A percentile compares a stretch with the other conserved stretches of the same genome.
Conservation (phyloP, 37 sponge, comb jelly and placozoan genomes). For the Dysidea cf. avara region DNA sequence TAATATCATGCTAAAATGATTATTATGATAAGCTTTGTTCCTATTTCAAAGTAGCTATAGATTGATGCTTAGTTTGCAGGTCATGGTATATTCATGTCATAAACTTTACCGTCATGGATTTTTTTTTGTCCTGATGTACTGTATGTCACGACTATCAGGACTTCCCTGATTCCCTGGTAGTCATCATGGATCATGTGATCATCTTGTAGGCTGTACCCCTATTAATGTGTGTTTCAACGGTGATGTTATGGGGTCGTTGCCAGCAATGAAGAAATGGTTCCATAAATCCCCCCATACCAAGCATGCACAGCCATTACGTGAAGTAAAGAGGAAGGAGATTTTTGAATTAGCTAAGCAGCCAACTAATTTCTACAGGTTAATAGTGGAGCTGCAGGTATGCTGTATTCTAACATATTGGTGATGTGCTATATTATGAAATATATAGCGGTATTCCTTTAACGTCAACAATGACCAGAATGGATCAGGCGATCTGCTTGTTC, state of each 20-base stretch:
- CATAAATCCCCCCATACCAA: conserved; percentile 4
- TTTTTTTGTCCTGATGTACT: too few relatives aligned
- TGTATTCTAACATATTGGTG: too few relatives aligned
- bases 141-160: too few relatives aligned
- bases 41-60: too few relatives aligned
- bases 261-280: neutral
- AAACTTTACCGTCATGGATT: too few relatives aligned
- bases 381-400: conserved; percentile 54
- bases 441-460: conserved; percentile 46
- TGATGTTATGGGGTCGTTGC: conserved; percentile 14
- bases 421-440: too few relatives aligned
- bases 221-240: conserved; percentile 50
- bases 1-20: too few relatives aligned
- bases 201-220: conserved; percentile 44
- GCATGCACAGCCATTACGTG: conserved; percentile 15
- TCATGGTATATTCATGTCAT: too few relatives aligned
- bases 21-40: too few relatives aligned
- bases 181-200: too few relatives aligned
- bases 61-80: too few relatives aligned
- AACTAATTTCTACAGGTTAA: conserved; percentile 48
- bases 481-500: conserved; percentile 61
- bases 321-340: conserved; percentile 23
- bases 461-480: conserved; percentile 54
- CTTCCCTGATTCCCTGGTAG: too few relatives aligned
- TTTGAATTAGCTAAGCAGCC: conserved; percentile 43